phyloP scores from a whole-genome alignment of 2,888 invertebrate genomes.

The Shargacucullia verbasci region DNA sequence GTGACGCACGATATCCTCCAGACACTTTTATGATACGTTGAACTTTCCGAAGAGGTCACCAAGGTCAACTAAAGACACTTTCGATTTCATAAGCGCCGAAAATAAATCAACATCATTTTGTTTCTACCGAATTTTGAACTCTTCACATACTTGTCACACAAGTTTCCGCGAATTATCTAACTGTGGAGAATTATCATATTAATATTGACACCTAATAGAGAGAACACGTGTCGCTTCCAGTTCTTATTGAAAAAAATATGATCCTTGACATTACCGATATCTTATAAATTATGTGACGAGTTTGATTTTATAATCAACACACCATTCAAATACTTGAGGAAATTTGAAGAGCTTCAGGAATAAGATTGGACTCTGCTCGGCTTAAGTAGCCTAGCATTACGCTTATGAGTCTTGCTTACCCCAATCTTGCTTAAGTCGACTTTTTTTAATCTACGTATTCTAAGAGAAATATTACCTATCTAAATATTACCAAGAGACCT shows the following conservation, averaged over 20 bases:
- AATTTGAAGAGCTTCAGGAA: neutral
- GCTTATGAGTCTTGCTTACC: too few species aligned
- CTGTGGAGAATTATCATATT: neutral
- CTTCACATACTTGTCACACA: too few species aligned
- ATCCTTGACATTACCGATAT: conserved; percentile 31
- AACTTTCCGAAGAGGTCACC: conserved; percentile 26
- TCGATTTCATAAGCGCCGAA: conserved; percentile 1
- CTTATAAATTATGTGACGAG: conserved; percentile 2
- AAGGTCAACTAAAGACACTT: neutral
- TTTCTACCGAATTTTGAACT: too few species aligned
- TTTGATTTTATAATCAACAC: conserved; percentile 6
- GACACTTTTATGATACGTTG: conserved; percentile 14
- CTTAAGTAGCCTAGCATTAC: too few species aligned
- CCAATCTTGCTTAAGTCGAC: too few species aligned
- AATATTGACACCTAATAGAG: conserved; percentile 1
- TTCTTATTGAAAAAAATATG: conserved; percentile 9
- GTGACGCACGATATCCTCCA: neutral
- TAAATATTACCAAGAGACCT: too few species aligned
- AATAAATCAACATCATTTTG: neutral
- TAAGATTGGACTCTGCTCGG: too few species aligned
- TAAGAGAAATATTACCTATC: too few species aligned
- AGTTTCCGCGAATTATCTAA: neutral
- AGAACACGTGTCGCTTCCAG: neutral
- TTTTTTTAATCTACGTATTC: too few species aligned
- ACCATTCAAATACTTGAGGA: neutral